phyloP scores from a whole-genome alignment of 2,888 invertebrate genomes.

The Adelphocoris suturalis region DNA sequence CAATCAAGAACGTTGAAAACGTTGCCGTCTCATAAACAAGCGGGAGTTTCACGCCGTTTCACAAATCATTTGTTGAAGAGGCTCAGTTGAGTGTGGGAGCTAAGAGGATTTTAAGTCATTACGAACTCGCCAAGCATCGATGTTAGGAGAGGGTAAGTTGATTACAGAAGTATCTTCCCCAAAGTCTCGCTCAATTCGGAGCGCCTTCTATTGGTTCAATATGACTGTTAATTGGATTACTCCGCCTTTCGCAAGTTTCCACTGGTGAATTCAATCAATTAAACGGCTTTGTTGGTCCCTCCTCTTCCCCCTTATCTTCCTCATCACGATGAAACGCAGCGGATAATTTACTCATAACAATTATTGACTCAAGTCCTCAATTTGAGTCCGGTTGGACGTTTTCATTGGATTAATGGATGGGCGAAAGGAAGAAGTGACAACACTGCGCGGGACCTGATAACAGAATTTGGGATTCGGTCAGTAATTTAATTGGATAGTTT shows the following conservation, averaged over 20 bases:
- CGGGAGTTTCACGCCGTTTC: neutral
- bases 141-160: slow-evolving; percentile 11
- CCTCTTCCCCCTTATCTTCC: neutral
- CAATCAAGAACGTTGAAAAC: neutral
- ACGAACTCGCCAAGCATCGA: slow-evolving; percentile 19
- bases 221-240: slow-evolving; percentile 42
- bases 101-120: slow-evolving; percentile 3
- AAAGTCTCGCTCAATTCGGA: slow-evolving; percentile 16
- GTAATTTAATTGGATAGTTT: neutral
- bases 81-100: neutral
- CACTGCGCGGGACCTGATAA: neutral
- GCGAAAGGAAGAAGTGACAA: neutral
- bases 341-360: slow-evolving; percentile 42
- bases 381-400: neutral
- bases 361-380: slow-evolving; percentile 42
- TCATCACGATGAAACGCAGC: slow-evolving; percentile 2
- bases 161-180: slow-evolving; percentile 38
- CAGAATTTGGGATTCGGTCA: neutral
- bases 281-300: slow-evolving; percentile 35
- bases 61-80: slow-evolving; percentile 1
- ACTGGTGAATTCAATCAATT: slow-evolving; percentile 35
- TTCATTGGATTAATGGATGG: neutral
- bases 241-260: slow-evolving; percentile 26
- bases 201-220: slow-evolving; percentile 32
- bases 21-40: neutral